Evolutionary conservation across 2,888 invertebrate species (phyloP), one percentile per base, ranked within the genome.

Genomic region (Deilephila elpenor): DNA sequence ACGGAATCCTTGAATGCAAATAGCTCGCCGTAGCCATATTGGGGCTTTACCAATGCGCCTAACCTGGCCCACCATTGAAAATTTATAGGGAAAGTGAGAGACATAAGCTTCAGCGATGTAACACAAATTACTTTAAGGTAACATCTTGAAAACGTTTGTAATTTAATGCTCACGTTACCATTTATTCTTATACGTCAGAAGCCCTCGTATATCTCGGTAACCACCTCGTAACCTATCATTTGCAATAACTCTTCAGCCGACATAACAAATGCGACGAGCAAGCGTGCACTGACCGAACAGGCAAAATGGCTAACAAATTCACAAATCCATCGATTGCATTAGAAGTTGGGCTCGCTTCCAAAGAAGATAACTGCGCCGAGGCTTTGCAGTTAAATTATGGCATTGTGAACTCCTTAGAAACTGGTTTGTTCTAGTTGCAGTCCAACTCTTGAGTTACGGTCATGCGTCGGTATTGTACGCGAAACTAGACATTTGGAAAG

Each of bases 311-410:
- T 29, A 25, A 29, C 25, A 5, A 51, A 51, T 25, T 29, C 67
- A 51, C 67, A 67, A 67, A 17, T 67, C 44, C 67, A 25, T 51
- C 67, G 67, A 67, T 67, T 67, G 25, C 51, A n/a, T 51, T 51
- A 67, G 51, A 67, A 44, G 44, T 51, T 67, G 51, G 67, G 67
- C 67, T 20, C 44, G 67, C 67, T 51, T 67, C 67, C 67, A 67
- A 67, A 51, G 37, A 64, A 64, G 67, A 67, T 67, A 67, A 51
- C 67, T 67, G 44, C 44, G 51, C 67, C 17, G 37, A 20, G 67
- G 67, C 44, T 67, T 67, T 25, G 67, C 25, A 67, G 67, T 67
- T 51, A 51, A 67, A 67, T 67, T 51, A 25, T 67, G n/a, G 67
- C 51, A 67, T 64, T 25, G 67, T 51, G 64, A 44, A 67, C 51